These are phyloP conservation scores for Polydrusus pterygomalis DNA, from an alignment of 2,888 invertebrate species.

Conservation along the genomic window DNA sequence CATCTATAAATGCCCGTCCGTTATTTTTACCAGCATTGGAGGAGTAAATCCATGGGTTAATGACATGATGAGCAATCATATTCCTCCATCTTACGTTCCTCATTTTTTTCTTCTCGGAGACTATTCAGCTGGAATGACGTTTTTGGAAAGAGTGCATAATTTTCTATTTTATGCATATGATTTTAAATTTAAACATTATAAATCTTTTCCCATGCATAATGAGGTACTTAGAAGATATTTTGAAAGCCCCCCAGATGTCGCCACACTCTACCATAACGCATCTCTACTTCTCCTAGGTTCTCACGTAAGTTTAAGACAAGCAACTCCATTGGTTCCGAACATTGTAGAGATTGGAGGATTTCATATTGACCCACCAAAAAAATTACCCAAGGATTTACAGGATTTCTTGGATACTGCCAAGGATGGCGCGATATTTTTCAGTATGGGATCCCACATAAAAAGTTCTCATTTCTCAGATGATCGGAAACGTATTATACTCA, in stretches of 20 bases:
- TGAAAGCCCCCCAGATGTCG: slow-evolving; percentile 3
- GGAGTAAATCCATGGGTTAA: slow-evolving; percentile 36
- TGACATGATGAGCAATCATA: slow-evolving; percentile 4
- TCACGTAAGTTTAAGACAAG: slow-evolving; percentile 73
- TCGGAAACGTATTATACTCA: slow-evolving; percentile 74
- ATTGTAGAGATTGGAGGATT: slow-evolving; percentile 73
- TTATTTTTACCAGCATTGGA: slow-evolving; percentile 57
- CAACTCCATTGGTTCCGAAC: slow-evolving; percentile 74
- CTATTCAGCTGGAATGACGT: slow-evolving; percentile 24
- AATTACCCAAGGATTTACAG: slow-evolving; percentile 59
- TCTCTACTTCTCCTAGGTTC: slow-evolving; percentile 62
- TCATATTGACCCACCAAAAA: slow-evolving; percentile 59
- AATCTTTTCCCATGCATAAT: slow-evolving; percentile 55
- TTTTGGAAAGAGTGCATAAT: slow-evolving; percentile 37
- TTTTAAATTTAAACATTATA: slow-evolving; percentile 57
- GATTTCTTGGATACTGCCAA: slow-evolving; percentile 60
- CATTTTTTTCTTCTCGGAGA: neutral
- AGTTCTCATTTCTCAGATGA: slow-evolving; percentile 74
- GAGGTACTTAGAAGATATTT: slow-evolving; percentile 51
- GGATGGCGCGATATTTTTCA: slow-evolving; percentile 73
- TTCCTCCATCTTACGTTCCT: slow-evolving; percentile 14
- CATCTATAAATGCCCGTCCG: slow-evolving; percentile 29
- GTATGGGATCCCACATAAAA: slow-evolving; percentile 77
- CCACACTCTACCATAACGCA: slow-evolving; percentile 47
- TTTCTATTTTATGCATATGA: slow-evolving; percentile 57